Evolutionary conservation across 1,140 invertebrate genomes (phyloP).

Genomic region (Triops longicaudatus): DNA sequence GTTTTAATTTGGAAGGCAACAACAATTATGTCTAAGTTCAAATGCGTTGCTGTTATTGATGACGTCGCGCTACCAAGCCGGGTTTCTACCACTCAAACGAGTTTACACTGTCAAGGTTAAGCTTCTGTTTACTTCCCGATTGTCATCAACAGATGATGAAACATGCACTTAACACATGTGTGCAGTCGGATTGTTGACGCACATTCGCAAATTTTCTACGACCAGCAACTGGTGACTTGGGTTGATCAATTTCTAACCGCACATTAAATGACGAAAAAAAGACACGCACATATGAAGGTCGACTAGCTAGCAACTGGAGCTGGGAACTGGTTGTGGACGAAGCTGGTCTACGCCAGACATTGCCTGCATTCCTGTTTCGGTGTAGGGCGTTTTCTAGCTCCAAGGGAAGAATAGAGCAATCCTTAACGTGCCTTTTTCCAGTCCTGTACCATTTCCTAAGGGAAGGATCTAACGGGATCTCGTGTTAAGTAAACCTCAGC

Average conservation of each 20-base stretch:
- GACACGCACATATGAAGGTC: not conserved
- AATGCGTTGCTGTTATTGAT: too few relatives aligned
- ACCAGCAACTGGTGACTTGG: not conserved
- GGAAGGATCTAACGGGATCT: not conserved
- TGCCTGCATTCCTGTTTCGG: not conserved
- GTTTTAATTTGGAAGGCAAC: too few relatives aligned
- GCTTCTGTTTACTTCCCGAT: too few relatives aligned
- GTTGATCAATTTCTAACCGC: not conserved
- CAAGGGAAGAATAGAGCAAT: conserved; percentile 1
- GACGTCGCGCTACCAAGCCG: too few relatives aligned
- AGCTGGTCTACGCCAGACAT: not conserved
- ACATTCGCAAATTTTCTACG: too few relatives aligned
- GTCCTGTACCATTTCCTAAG: not conserved
- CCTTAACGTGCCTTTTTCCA: not conserved
- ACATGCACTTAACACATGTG: too few relatives aligned
- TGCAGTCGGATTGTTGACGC: too few relatives aligned
- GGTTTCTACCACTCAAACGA: too few relatives aligned
- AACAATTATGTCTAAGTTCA: too few relatives aligned
- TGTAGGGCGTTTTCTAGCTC: not conserved
- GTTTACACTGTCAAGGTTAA: too few relatives aligned
- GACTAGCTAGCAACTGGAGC: conserved; percentile 4
- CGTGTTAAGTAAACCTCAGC: not conserved
- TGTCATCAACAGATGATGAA: too few relatives aligned
- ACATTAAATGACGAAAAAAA: not conserved
- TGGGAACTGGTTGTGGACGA: not conserved